Base-by-base conservation (phyloP, 2,888 invertebrate genomes). In the Stegophylla sp. region DNA sequence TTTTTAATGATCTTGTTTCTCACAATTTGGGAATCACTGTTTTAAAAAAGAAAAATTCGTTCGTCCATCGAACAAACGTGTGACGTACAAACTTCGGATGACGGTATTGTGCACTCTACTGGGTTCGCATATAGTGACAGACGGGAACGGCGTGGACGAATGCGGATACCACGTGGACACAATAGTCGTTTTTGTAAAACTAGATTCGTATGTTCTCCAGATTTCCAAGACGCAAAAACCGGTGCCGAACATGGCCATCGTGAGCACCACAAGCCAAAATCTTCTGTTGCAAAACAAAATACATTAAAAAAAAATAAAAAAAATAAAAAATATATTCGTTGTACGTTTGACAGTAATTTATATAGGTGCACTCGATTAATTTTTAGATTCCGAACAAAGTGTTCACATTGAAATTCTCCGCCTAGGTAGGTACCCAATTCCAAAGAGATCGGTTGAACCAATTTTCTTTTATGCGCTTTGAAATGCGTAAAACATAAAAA, bases 111-210 rank as follows among this genome's bases (percentile, higher is more conserved):
- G 74, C 10, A 83, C 85, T 15, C 85, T 83, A 51, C 85, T 84
- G 20, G 82, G 83, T 69, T 85, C 85, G 81, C 86, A 86, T 20
- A 86, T 83, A 3, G 85, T 85, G 26, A 86, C 84, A 10, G 86
- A 85, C 10, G 86, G 86, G 69, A 85, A 86, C 0, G 86, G 84
- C 7, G 85, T 82, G 23, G 84, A 83, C 3, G 85, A 84, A 69
- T 85, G 84, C 23, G 83, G 83, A 82, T 84, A 85, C 53, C 84
- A 84, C 72, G 85, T 86, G 34, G 85, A 85, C 23, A 85, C 84
- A 51, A 86, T 84, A 4, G 83, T 84, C 9, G 86, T 86, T 15
- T 84, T 84, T 10, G 86, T 86, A 7, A 85, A 83, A 13, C 84
- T 84, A 17, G 83, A 83, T 82, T 84, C 82, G 74, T 85, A 85